Conservation (phyloP, 2,888 invertebrate genomes). For the Protonemura montana region DNA sequence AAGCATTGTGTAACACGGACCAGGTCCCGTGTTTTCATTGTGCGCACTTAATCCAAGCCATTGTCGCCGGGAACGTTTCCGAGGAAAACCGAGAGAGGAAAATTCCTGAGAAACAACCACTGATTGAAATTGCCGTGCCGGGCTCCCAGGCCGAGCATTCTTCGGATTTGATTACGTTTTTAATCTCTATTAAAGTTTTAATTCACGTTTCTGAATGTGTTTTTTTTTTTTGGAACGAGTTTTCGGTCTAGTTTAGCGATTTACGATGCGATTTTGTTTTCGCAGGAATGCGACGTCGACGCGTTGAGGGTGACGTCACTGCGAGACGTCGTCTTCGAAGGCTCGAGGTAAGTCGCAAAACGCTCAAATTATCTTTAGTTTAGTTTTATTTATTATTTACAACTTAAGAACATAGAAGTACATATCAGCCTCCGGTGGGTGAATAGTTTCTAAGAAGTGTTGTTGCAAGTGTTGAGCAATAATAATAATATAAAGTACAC, state of each 20-base stretch:
- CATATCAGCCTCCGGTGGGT: too few species aligned
- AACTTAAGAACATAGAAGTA: too few species aligned
- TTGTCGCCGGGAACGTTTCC: neutral
- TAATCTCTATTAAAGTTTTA: neutral
- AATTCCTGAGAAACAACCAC: neutral
- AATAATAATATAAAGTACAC: too few species aligned
- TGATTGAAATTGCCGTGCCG: neutral
- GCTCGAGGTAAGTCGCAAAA: too few species aligned
- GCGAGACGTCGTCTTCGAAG: too few species aligned
- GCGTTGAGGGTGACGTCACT: too few species aligned
- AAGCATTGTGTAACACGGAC: neutral
- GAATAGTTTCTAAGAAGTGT: too few species aligned
- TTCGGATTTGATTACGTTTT: neutral
- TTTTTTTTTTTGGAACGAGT: neutral
- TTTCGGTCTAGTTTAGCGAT: neutral
- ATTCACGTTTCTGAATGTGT: neutral
- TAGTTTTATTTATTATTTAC: too few species aligned
- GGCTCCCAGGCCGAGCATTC: neutral
- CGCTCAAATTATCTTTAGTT: too few species aligned
- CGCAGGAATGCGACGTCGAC: neutral
- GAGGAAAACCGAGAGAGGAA: neutral
- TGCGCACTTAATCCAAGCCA: neutral
- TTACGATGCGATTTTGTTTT: neutral
- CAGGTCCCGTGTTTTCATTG: neutral
- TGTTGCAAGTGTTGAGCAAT: too few species aligned